These are phyloP conservation scores for Pyrgus malvae DNA, from an alignment of 2,888 invertebrate genomes.

Conservation along the genomic window DNA sequence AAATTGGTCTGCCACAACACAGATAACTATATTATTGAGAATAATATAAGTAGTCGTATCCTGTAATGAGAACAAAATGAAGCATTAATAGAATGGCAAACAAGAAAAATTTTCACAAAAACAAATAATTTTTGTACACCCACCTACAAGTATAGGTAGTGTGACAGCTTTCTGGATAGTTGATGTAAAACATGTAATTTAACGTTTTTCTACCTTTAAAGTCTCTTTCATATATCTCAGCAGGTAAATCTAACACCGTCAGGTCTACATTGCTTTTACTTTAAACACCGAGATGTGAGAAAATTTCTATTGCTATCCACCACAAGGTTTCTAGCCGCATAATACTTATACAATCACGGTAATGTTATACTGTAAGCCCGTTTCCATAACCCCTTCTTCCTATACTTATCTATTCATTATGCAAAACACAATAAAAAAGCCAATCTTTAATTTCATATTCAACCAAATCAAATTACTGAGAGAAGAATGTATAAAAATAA, in stretches of 20 bases:
- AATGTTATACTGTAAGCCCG: slow-evolving; percentile 7
- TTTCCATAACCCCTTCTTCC: slow-evolving; percentile 27
- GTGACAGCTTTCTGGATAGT: too few species aligned
- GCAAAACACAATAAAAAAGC: slow-evolving; percentile 58
- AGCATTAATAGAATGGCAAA: too few species aligned
- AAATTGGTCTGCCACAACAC: too few species aligned
- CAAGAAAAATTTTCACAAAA: too few species aligned
- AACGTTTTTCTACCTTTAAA: too few species aligned
- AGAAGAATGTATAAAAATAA: slow-evolving; percentile 62
- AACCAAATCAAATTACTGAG: slow-evolving; percentile 67
- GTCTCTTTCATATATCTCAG: neutral
- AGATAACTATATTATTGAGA: too few species aligned
- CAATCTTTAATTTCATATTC: slow-evolving; percentile 63
- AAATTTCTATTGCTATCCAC: slow-evolving; percentile 22
- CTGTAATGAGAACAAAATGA: too few species aligned
- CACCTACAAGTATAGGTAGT: too few species aligned
- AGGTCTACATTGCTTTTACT: slow-evolving; percentile 11
- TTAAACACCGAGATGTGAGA: slow-evolving; percentile 22
- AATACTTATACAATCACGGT: slow-evolving; percentile 10
- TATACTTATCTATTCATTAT: slow-evolving; percentile 40
- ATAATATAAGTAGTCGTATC: too few species aligned
- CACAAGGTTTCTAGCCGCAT: slow-evolving; percentile 7
- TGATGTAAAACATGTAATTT: too few species aligned
- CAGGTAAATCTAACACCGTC: neutral
- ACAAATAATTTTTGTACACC: too few species aligned